Conservation (phyloP, 2,113 vertebrate genomes). For the Ariopsis seemanni region DNA sequence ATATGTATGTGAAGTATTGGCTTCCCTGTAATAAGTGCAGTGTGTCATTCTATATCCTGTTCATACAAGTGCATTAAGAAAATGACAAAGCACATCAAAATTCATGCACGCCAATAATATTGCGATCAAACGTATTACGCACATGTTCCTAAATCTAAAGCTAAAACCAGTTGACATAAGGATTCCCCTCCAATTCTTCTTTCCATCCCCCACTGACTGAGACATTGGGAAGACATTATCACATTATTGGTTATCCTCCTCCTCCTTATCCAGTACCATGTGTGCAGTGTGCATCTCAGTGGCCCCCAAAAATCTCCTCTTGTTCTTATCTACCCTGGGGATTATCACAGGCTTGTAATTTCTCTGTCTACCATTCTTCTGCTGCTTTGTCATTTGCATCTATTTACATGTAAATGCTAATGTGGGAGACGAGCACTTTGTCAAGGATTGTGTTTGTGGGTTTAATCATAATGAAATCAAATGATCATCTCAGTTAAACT, state of each 20-base stretch:
- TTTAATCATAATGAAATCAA: conserved; percentile 10
- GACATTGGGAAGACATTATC: conserved; percentile 65
- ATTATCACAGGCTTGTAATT: conserved; percentile 64
- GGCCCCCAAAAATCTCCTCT: conserved; percentile 55
- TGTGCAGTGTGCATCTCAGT: conserved; percentile 55
- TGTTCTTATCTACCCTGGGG: conserved; percentile 57
- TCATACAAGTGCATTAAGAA: not conserved
- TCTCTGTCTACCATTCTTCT: conserved; percentile 52
- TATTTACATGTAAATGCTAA: conserved; percentile 43
- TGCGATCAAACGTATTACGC: not conserved
- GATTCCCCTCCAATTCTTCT: conserved; percentile 46
- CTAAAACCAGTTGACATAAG: conserved; percentile 63
- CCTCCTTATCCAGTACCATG: conserved; percentile 61
- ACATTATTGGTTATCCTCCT: conserved; percentile 44
- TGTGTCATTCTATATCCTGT: not conserved
- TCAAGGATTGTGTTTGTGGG: conserved; percentile 27
- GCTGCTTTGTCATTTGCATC: conserved; percentile 33
- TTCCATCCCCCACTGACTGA: conserved; percentile 33
- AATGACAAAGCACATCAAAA: not conserved
- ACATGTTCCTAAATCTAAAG: conserved; percentile 44
- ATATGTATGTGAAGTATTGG: no score
- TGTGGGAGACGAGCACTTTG: not conserved
- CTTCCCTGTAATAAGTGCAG: not conserved
- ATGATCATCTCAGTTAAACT: not conserved
- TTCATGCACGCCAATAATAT: not conserved